Evolutionary conservation across 1,140 invertebrate species (phyloP).

Genomic region (Drosophila athabasca): DNA sequence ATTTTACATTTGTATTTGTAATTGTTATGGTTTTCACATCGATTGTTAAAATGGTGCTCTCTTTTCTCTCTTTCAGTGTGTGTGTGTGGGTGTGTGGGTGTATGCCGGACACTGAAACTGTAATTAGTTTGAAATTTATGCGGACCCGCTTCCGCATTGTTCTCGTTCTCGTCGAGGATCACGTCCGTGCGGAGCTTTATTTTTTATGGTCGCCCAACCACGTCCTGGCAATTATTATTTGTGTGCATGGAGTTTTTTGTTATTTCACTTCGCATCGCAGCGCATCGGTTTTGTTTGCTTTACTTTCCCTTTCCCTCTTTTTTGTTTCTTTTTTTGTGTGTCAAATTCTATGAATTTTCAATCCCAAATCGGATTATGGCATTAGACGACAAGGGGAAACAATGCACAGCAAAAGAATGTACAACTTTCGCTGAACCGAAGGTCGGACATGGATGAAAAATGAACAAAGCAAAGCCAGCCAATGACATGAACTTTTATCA

Average conservation of each 20-base stretch:
- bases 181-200: conserved; percentile 55
- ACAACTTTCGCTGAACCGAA: conserved; percentile 36
- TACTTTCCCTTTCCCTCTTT: conserved; percentile 7
- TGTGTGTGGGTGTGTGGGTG: conserved; percentile 16
- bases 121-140: conserved; percentile 80
- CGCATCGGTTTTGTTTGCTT: too few relatives aligned
- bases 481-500: conserved; percentile 33
- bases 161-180: conserved; percentile 59
- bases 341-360: conserved; percentile 74
- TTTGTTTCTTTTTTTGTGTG: conserved; percentile 11
- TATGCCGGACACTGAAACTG: conserved; percentile 71
- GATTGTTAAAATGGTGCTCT: conserved; percentile 36
- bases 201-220: conserved; percentile 51
- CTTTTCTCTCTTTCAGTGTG: not conserved
- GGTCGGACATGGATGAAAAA: conserved; percentile 20
- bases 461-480: conserved; percentile 23
- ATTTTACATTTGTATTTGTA: conserved; percentile 61
- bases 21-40: conserved; percentile 72
- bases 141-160: conserved; percentile 59
- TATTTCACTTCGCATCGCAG: too few relatives aligned
- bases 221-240: conserved; percentile 47
- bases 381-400: conserved; percentile 41
- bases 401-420: not conserved
- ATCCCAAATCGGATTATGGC: conserved; percentile 72
- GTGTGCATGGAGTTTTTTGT: conserved; percentile 9